A percentile compares a stretch with the other conserved stretches of the same genome.
phyloP scores from a whole-genome alignment of 1,140 invertebrate genomes.

The Bombus ignitus region DNA sequence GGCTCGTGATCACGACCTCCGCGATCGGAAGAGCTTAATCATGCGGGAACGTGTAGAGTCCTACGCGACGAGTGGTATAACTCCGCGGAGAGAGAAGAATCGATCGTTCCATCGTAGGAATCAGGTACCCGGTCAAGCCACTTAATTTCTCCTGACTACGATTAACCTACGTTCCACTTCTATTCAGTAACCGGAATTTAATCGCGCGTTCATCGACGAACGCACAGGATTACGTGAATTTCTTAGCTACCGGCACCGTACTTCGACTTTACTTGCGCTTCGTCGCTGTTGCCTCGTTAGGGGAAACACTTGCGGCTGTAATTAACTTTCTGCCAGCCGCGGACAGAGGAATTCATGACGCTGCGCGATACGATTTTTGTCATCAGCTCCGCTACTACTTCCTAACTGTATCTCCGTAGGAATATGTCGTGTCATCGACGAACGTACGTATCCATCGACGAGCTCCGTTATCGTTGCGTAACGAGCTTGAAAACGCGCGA shows the following conservation, averaged over 20 bases:
- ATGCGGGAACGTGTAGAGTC: conserved; percentile 35
- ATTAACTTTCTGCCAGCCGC: neutral
- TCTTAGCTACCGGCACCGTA: neutral
- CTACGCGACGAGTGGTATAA: conserved; percentile 17
- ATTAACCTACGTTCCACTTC: conserved; percentile 58
- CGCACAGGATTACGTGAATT: conserved; percentile 32
- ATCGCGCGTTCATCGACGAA: conserved; percentile 12
- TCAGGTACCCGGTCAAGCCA: conserved; percentile 31
- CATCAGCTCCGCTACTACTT: neutral
- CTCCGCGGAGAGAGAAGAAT: conserved; percentile 13
- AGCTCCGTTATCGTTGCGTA: conserved; percentile 8
- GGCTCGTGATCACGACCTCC: conserved; percentile 62
- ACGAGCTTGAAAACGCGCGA: neutral
- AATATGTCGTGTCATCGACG: neutral
- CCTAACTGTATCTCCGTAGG: neutral
- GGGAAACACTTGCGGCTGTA: neutral
- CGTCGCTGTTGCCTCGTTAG: neutral
- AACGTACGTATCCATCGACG: neutral
- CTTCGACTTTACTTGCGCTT: neutral
- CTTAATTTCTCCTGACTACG: conserved; percentile 51
- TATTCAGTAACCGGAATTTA: conserved; percentile 42
- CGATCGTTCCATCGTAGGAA: conserved; percentile 44
- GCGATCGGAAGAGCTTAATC: conserved; percentile 67
- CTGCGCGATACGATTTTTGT: conserved; percentile 20
- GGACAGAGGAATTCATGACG: conserved; percentile 15